Evolutionary conservation across 2,888 invertebrate genomes (phyloP).

Genomic region (Oasisia sp.): DNA sequence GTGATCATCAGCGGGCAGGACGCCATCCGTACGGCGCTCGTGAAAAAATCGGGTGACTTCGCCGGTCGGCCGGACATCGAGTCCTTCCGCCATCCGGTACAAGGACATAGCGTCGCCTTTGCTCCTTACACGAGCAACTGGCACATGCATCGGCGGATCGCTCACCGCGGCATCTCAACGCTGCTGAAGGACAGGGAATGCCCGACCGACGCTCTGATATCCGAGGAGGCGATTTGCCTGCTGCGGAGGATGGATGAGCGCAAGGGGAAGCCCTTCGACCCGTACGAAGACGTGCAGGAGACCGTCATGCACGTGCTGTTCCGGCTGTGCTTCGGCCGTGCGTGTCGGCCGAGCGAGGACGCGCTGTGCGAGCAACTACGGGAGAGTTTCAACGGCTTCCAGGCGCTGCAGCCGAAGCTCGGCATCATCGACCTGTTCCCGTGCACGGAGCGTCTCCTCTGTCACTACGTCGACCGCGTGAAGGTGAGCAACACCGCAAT

Average conservation of each 20-base stretch:
- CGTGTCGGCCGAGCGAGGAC: neutral
- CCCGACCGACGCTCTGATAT: conserved; percentile 24
- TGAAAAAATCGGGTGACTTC: conserved; percentile 22
- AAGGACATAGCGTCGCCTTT: conserved; percentile 23
- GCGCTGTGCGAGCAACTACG: neutral
- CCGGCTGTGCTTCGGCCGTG: neutral
- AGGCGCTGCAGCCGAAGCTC: neutral
- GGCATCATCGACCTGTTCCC: neutral
- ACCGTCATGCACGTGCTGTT: neutral
- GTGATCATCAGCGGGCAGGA: conserved; percentile 31
- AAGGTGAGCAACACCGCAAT: neutral
- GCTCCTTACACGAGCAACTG: conserved; percentile 20
- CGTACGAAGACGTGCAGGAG: neutral
- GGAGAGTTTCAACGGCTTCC: neutral
- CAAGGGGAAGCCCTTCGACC: neutral
- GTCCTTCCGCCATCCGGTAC: neutral
- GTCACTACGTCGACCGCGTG: neutral
- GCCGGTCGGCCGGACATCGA: conserved; percentile 29
- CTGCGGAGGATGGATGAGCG: neutral
- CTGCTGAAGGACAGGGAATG: neutral
- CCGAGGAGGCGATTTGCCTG: conserved; percentile 19
- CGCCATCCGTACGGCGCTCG: conserved; percentile 24
- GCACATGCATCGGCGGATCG: conserved; percentile 19
- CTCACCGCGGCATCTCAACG: neutral
- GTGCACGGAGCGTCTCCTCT: neutral